Evolutionary conservation across 1,140 invertebrate genomes (phyloP).

Genomic region (Pygmarrhopalites habei): DNA sequence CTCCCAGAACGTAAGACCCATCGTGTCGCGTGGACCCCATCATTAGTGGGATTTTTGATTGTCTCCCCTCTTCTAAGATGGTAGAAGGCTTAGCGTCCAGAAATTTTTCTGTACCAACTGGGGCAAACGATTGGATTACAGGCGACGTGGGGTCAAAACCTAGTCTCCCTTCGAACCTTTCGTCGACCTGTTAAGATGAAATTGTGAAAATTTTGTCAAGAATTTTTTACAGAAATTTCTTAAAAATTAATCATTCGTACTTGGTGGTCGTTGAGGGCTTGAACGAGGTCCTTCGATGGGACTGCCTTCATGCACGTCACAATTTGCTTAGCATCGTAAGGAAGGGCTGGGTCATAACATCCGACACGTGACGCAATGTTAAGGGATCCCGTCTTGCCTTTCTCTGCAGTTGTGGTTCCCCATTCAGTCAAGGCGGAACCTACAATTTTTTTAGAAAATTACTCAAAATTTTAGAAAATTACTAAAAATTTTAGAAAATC

Average conservation of each 20-base stretch:
- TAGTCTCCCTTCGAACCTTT: not conserved
- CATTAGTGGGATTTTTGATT: conserved; percentile 30
- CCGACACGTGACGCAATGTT: not conserved
- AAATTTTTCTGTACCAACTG: conserved; percentile 1
- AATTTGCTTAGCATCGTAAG: not conserved
- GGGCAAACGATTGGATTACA: conserved; percentile 9
- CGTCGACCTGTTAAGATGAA: not conserved
- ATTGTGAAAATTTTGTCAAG: not conserved
- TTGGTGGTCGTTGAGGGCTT: not conserved
- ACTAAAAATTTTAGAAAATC: no score
- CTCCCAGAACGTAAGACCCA: conserved; percentile 23
- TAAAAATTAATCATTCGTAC: not conserved
- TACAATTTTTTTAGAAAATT: no score
- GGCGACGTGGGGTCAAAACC: conserved; percentile 18
- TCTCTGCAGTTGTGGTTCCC: not conserved
- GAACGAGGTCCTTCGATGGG: not conserved
- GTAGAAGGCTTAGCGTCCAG: conserved; percentile 2
- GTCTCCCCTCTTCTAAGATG: conserved; percentile 4
- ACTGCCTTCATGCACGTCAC: not conserved
- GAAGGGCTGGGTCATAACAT: not conserved
- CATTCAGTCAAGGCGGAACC: not conserved
- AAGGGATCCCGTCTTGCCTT: not conserved
- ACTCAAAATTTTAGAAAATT: no score
- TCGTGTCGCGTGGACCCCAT: conserved; percentile 30
- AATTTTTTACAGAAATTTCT: not conserved